These are phyloP conservation scores for Parnassius glacialis DNA, from an alignment of 2,888 invertebrate genomes.

Conservation along the genomic window DNA sequence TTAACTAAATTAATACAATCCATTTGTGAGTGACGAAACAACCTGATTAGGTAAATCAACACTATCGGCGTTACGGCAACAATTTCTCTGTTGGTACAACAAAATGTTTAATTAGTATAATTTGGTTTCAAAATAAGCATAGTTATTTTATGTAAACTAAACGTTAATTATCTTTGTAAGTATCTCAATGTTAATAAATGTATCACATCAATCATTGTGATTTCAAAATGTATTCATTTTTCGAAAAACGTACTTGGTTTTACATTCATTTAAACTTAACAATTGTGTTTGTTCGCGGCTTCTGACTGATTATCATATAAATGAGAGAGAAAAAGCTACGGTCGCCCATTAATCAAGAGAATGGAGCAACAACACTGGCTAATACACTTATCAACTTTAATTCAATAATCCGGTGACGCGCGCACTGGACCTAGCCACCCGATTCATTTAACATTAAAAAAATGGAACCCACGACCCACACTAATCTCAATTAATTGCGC, in stretches of 20 bases:
- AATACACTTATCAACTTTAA: slow-evolving; percentile 80
- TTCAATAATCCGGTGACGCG: slow-evolving; percentile 72
- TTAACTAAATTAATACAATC: slow-evolving; percentile 34
- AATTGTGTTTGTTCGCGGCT: slow-evolving; percentile 67
- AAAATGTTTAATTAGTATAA: slow-evolving; percentile 62
- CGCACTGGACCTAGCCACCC: slow-evolving; percentile 50
- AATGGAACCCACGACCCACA: slow-evolving; percentile 69
- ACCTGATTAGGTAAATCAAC: slow-evolving; percentile 65
- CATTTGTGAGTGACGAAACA: slow-evolving; percentile 47
- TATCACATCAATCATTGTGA: slow-evolving; percentile 43
- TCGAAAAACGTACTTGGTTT: slow-evolving; percentile 50
- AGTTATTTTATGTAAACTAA: slow-evolving; percentile 59
- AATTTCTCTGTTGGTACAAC: slow-evolving; percentile 53
- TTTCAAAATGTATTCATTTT: slow-evolving; percentile 42
- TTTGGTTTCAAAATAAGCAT: slow-evolving; percentile 58
- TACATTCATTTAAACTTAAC: slow-evolving; percentile 69
- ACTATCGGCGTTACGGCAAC: slow-evolving; percentile 58
- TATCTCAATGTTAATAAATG: slow-evolving; percentile 13
- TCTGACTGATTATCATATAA: slow-evolving; percentile 77
- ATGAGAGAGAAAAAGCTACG: slow-evolving; percentile 78
- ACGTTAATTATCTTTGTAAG: slow-evolving; percentile 31
- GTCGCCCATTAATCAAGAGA: slow-evolving; percentile 73
- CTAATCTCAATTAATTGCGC: slow-evolving; percentile 71
- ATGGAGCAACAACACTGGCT: slow-evolving; percentile 75
- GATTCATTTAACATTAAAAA: slow-evolving; percentile 71